These are phyloP conservation scores for Anser cygnoides DNA, from an alignment of 2,113 vertebrate genomes.

Conservation along the genomic window DNA sequence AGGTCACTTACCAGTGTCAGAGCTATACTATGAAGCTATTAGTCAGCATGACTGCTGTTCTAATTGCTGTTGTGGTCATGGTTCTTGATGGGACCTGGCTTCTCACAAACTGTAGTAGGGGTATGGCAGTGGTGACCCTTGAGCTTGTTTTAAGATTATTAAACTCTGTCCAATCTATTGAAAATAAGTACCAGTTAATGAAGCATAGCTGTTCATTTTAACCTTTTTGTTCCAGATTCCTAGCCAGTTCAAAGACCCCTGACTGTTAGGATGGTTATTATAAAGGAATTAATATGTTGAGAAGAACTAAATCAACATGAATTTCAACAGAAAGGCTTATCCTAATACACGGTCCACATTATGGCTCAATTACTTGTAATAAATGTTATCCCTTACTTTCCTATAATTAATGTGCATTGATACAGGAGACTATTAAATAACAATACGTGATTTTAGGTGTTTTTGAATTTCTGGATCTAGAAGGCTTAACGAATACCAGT, in stretches of 20 bases:
- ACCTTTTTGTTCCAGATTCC: background rate
- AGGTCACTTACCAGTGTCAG: background rate
- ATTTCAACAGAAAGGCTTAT: background rate
- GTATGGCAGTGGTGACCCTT: background rate
- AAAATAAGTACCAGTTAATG: background rate
- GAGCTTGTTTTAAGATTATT: background rate
- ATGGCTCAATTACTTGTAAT: background rate
- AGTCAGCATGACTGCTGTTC: background rate
- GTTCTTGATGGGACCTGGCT: background rate
- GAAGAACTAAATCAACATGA: background rate
- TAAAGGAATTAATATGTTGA: background rate
- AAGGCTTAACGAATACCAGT: background rate
- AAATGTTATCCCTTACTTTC: background rate
- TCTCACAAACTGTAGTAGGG: background rate
- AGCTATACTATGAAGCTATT: background rate
- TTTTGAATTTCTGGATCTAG: background rate
- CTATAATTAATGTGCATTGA: background rate
- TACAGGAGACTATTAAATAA: background rate
- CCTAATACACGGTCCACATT: background rate
- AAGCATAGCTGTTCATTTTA: background rate
- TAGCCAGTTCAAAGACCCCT: background rate
- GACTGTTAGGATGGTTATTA: background rate
- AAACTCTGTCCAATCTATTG: background rate
- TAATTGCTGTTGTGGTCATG: background rate
- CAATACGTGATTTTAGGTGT: background rate